A percentile compares a stretch with the other conserved stretches of the same genome.
Conservation (phyloP, 2,797 vertebrate genomes). For the Gymnodraco acuticeps region DNA sequence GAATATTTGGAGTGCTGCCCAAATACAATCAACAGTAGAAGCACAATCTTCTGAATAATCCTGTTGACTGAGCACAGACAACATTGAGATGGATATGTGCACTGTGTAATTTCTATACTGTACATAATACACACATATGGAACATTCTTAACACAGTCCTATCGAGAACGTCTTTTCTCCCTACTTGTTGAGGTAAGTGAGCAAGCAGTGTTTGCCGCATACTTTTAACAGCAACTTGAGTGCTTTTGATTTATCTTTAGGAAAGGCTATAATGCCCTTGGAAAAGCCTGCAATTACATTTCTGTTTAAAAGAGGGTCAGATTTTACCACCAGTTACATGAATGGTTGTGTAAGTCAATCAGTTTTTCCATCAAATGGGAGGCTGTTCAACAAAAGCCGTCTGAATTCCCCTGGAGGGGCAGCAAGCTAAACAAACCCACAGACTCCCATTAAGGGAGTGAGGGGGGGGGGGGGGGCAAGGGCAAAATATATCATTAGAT, state of each 20-base stretch:
- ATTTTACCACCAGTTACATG: conserved; percentile 48
- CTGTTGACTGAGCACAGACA: conserved; percentile 57
- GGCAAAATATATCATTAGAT: conserved; percentile 69
- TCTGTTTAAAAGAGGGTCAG: conserved; percentile 27
- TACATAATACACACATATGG: conserved; percentile 58
- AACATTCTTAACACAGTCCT: conserved; percentile 61
- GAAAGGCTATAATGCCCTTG: conserved; percentile 42
- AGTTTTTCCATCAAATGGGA: conserved; percentile 56
- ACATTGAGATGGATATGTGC: conserved; percentile 59
- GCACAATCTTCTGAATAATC: conserved; percentile 32
- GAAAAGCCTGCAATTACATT: conserved; percentile 48
- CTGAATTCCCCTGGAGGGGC: conserved; percentile 48
- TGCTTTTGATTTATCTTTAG: conserved; percentile 39
- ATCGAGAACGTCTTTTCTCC: conserved; percentile 45
- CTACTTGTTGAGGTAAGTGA: conserved; percentile 72
- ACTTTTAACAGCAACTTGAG: conserved; percentile 39
- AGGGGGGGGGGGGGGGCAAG: conserved; percentile 43
- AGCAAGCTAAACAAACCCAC: conserved; percentile 60
- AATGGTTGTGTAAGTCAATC: conserved; percentile 55
- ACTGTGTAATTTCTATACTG: conserved; percentile 47
- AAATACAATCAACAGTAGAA: conserved; percentile 62
- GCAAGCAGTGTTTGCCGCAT: conserved; percentile 70
- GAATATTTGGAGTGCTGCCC: conserved; percentile 26
- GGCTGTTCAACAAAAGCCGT: conserved; percentile 56
- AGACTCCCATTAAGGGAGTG: conserved; percentile 60